Evolutionary conservation across 1,140 invertebrate species (phyloP).

Genomic region (Drosophila sp.): DNA sequence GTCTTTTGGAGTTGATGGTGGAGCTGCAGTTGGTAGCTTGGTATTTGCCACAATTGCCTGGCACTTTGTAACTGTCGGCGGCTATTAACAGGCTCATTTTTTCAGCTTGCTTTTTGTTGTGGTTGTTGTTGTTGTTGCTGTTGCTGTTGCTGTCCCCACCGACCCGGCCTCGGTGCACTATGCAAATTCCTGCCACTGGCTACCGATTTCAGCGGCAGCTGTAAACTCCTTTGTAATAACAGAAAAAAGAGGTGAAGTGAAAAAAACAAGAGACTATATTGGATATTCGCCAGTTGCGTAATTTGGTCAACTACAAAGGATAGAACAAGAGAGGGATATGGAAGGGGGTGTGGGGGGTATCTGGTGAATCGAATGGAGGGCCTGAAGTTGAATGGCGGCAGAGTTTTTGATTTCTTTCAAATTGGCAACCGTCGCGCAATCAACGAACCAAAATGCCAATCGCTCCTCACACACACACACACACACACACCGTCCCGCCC

Average conservation of each 20-base stretch:
- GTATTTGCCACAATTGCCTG: conserved; percentile 76
- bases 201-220: conserved; percentile 55
- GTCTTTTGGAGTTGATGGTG: not conserved
- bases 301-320: conserved; percentile 57
- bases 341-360: conserved; percentile 9
- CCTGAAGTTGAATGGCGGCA: conserved; percentile 43
- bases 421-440: conserved; percentile 74
- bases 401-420: conserved; percentile 80
- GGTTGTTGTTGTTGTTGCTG: conserved; percentile 1
- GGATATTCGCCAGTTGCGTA: conserved; percentile 64
- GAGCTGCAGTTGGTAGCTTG: conserved; percentile 30
- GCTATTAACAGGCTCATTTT: conserved; percentile 82
- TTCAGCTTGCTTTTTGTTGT: conserved; percentile 17
- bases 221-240: conserved; percentile 47
- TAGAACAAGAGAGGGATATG: conserved; percentile 26
- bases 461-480: conserved; percentile 10
- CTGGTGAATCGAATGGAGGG: not conserved
- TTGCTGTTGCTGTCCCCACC: conserved; percentile 4
- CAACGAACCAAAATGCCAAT: conserved; percentile 53
- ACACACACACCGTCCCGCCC: not conserved
- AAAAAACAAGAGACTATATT: conserved; percentile 44
- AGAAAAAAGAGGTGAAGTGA: conserved; percentile 22
- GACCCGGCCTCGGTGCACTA: conserved; percentile 51
- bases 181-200: conserved; percentile 53
- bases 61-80: conserved; percentile 83